Conservation (phyloP, 2,797 vertebrate species). For the Phrynocephalus guinanensis region DNA sequence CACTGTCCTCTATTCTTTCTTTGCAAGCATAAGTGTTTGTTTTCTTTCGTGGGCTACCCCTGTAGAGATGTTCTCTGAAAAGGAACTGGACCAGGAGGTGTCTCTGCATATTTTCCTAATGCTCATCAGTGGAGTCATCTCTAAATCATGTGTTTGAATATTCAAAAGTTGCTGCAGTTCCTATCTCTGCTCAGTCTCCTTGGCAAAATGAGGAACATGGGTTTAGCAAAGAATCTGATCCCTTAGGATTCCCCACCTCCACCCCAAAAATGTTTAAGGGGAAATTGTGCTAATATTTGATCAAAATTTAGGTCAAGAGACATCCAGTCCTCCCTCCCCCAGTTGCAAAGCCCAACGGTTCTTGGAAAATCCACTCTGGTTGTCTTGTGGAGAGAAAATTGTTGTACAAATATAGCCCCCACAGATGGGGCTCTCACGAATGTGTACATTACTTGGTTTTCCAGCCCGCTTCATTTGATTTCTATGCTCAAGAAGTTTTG, state of each 20-base stretch:
- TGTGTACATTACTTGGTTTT: slow-evolving; percentile 31
- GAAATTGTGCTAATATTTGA: slow-evolving; percentile 12
- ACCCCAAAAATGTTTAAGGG: neutral
- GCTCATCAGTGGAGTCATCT: too few species aligned
- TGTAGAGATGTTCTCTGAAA: too few species aligned
- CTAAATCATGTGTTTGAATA: neutral
- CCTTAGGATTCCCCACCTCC: neutral
- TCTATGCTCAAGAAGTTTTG: slow-evolving; percentile 26
- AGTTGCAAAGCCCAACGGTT: neutral
- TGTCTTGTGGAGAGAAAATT: neutral
- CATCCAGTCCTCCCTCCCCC: neutral
- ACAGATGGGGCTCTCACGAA: slow-evolving; percentile 18
- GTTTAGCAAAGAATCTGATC: neutral
- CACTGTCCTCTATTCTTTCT: too few species aligned
- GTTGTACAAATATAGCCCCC: neutral
- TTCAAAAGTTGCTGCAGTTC: neutral
- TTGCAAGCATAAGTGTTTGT: too few species aligned
- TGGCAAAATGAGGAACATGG: neutral
- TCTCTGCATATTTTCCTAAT: too few species aligned
- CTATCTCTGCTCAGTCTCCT: neutral
- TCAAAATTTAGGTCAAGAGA: slow-evolving; percentile 24
- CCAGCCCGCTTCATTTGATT: slow-evolving; percentile 42
- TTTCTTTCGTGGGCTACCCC: too few species aligned
- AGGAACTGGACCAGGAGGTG: too few species aligned
- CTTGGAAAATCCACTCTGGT: slow-evolving; percentile 13